Evolutionary conservation across 2,888 invertebrate species (phyloP), one percentile per base, ranked within the genome.

Genomic region (Slavum lentiscoides): DNA sequence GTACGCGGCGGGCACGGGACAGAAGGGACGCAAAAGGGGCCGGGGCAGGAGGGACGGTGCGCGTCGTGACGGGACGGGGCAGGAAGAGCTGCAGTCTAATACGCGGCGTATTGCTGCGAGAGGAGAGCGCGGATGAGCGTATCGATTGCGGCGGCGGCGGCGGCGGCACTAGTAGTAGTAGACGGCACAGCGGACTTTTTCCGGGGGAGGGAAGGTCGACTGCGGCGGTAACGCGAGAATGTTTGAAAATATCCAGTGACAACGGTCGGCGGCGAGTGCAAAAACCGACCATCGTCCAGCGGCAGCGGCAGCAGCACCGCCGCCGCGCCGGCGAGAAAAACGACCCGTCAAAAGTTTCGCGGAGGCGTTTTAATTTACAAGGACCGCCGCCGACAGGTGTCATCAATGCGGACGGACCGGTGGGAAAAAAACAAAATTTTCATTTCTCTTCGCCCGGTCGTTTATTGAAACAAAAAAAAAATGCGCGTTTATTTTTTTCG

Each of bases 171-270:
- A 30, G 30, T 62, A 62, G 9, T 30, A 30, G n/a, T 43, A 21
- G 30, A 0, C 62, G 30, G 9, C 62, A 15, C 64, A 7, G 69
- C 55, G 37, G 30, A 30, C 30, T 30, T 15, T 8, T 19, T 4
- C 13, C 43, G 7, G 6, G 43, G 9, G 43, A 7, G 37, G 23
- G 53, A 30, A 6, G 43, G 59, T 30, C 30, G 4, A 30, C 1
- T 30, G 30, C 30, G 30, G 30, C 30, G 61, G 77, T 69, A 64
- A 77, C 53, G 39, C 21, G 70, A 77, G 53, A 70, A 49, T 21
- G 62, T 77, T 77, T 70, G 62, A 64, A 64, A 77, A 62, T 70
- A 70, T 77, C 77, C 77, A 62, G 37, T 77, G 77, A 70, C 77
- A 77, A 53, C 77, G 39, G 53, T 2, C 17, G n/a, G 58, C 21